phyloP scores from a whole-genome alignment of 53 echinoderm and acorn worm species.

The Stichopus horrens region DNA sequence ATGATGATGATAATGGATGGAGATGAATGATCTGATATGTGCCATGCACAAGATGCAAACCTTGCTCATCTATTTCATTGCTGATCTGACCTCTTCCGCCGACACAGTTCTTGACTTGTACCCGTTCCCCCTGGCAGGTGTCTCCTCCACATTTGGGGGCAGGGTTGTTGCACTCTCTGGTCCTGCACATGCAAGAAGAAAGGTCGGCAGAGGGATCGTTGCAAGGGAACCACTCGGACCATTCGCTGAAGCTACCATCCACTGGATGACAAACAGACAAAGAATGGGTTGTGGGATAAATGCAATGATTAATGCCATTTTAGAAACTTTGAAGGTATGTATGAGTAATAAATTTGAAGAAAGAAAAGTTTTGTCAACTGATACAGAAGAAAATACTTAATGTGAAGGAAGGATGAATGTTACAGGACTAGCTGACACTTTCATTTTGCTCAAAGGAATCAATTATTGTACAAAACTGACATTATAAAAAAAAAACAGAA shows the following conservation, averaged over 20 bases:
- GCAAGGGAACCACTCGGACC: conserved; percentile 91
- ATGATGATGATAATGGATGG: background rate
- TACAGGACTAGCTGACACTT: background rate
- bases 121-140: conserved; percentile 72
- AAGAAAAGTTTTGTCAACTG: background rate
- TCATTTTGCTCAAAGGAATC: background rate
- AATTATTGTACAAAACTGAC: background rate
- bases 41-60: conserved; percentile 34
- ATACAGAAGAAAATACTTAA: background rate
- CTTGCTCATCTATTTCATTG: conserved; percentile 35
- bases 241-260: conserved; percentile 80
- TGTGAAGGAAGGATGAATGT: background rate
- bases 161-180: conserved; percentile 78
- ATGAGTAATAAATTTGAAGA: too few relatives aligned
- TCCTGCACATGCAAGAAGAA: conserved; percentile 74
- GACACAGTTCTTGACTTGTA: conserved; percentile 94
- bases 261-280: conserved; percentile 39
- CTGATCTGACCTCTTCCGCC: conserved; percentile 50
- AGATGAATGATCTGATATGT: background rate
- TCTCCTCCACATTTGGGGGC: conserved; percentile 81
- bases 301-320: too few relatives aligned
- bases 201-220: conserved; percentile 64
- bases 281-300: too few relatives aligned
- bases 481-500: background rate
- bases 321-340: too few relatives aligned